Conservation (phyloP, 1,140 invertebrate genomes). For the Drosophila sucinea region DNA sequence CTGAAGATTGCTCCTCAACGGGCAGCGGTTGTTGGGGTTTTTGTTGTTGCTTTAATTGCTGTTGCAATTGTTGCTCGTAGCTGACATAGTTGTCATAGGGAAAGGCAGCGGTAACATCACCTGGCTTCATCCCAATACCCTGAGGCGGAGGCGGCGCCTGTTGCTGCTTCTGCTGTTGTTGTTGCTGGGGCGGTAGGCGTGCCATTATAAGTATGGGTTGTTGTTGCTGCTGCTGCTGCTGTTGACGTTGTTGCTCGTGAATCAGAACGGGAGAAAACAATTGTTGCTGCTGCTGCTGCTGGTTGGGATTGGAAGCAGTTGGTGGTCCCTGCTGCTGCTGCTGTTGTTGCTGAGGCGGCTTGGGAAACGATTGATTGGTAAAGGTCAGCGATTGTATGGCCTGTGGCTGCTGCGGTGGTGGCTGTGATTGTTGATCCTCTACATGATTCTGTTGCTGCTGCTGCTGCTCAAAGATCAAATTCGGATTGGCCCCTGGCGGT, state of each 20-base stretch:
- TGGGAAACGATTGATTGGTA: constrained; percentile 89
- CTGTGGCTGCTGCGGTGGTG: constrained; percentile 48
- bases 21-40: constrained; percentile 43
- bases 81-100: constrained; percentile 56
- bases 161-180: constrained; percentile 39
- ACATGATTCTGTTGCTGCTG: constrained; percentile 60
- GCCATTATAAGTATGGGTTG: constrained; percentile 44
- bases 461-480: constrained; percentile 61
- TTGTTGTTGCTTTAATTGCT: constrained; percentile 63
- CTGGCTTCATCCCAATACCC: constrained; percentile 72
- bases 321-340: constrained; percentile 41
- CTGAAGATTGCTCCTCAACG: constrained; percentile 34
- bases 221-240: constrained; percentile 51
- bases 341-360: constrained; percentile 74
- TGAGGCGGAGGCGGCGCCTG: constrained; percentile 40
- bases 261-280: constrained; percentile 66
- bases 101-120: constrained; percentile 70
- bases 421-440: constrained; percentile 43
- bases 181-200: constrained; percentile 32
- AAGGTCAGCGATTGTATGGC: constrained; percentile 90
- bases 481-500: constrained; percentile 51
- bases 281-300: constrained; percentile 56
- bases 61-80: constrained; percentile 75
- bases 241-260: constrained; percentile 50
- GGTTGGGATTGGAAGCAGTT: constrained; percentile 62